A percentile compares a stretch with the other conserved stretches of the same genome.
These are phyloP conservation scores for Parauchenoglanis ngamensis DNA, from an alignment of 2,797 vertebrate species.

Conservation along the genomic window DNA sequence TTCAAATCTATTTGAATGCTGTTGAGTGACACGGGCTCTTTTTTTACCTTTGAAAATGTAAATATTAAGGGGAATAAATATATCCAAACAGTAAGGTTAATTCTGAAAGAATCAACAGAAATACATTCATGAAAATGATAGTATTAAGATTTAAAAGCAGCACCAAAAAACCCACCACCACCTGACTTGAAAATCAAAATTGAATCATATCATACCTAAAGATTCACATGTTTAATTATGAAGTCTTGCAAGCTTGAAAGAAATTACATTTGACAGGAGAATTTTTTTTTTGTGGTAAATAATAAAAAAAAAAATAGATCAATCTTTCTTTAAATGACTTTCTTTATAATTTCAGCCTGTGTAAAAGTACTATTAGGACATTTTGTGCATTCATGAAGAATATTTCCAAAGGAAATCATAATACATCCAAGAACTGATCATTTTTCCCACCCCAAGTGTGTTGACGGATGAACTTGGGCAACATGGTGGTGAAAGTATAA, in stretches of 20 bases:
- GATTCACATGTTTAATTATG: background rate
- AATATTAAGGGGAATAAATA: background rate
- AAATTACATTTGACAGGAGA: too few relatives aligned
- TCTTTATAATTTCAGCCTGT: background rate
- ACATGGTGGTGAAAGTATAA: constrained; percentile 46
- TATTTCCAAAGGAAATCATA: constrained; percentile 23
- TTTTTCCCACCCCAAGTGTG: constrained; percentile 51
- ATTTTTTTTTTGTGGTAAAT: background rate
- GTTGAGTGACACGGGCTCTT: background rate
- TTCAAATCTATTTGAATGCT: background rate
- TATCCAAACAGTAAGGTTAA: background rate
- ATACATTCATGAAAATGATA: background rate
- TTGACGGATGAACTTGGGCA: constrained; percentile 40
- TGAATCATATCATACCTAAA: background rate
- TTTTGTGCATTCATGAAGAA: background rate
- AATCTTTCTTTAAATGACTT: background rate
- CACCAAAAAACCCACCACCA: background rate
- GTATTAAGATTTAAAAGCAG: background rate
- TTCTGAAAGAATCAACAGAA: background rate
- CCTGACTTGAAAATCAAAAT: background rate
- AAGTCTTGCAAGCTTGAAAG: background rate
- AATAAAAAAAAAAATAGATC: background rate
- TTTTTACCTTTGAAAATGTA: background rate
- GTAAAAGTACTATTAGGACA: too few relatives aligned
- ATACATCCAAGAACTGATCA: constrained; percentile 9